Conservation (phyloP, 2,113 vertebrate species). For the Camelus bactrianus region DNA sequence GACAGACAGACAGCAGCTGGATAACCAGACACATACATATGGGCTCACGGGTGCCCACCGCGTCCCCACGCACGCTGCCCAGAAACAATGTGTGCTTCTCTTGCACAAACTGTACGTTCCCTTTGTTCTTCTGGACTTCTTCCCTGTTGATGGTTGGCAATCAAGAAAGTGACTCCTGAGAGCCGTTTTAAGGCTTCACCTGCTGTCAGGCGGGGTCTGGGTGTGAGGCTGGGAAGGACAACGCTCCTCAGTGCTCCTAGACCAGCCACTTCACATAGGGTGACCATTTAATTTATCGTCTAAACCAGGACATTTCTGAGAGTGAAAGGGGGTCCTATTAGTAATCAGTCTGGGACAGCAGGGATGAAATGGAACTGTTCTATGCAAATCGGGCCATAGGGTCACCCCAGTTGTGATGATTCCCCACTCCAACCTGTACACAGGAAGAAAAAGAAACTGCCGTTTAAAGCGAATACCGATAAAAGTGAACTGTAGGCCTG, state of each 20-base stretch:
- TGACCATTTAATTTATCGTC: not conserved
- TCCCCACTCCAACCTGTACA: not conserved
- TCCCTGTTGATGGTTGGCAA: not conserved
- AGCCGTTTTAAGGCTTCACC: not conserved
- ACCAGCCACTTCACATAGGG: not conserved
- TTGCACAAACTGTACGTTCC: not conserved
- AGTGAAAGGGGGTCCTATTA: not conserved
- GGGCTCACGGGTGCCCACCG: rapidly evolving
- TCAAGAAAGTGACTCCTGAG: not conserved
- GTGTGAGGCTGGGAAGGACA: not conserved
- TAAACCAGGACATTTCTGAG: not conserved
- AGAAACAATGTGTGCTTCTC: not conserved
- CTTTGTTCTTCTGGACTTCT: not conserved
- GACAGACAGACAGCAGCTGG: rapidly evolving
- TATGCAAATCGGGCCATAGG: not conserved
- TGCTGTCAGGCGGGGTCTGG: too few species aligned
- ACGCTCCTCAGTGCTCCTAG: not conserved
- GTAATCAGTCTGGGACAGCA: not conserved
- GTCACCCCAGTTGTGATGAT: not conserved
- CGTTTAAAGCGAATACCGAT: not conserved
- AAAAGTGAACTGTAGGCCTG: not conserved
- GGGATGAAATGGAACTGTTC: not conserved
- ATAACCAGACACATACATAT: not conserved
- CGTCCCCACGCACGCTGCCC: rapidly evolving
- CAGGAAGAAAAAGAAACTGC: not conserved